phyloP scores from a whole-genome alignment of 2,797 vertebrate species.

The Perodicticus potto region DNA sequence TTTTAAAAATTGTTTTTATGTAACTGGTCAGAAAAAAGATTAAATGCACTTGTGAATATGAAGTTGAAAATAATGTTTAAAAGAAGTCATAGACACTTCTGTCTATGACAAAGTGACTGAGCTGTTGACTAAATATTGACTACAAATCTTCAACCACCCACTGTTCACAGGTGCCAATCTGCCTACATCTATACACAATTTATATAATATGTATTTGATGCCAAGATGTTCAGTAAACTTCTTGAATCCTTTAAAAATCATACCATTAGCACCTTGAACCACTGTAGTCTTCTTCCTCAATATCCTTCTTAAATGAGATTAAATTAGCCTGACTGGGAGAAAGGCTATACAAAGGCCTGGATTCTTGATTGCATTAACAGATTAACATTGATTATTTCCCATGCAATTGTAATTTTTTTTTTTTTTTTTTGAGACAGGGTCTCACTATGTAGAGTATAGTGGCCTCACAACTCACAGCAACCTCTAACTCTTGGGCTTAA shows the following conservation, averaged over 20 bases:
- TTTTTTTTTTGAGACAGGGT: no score
- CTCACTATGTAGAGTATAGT: no score
- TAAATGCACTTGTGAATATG: not conserved
- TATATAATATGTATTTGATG: constrained; percentile 30
- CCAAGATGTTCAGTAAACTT: constrained; percentile 47
- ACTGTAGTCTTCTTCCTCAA: not conserved
- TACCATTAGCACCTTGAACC: not conserved
- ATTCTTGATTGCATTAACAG: not conserved
- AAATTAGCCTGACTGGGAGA: not conserved
- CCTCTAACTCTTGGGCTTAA: no score
- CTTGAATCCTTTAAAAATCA: constrained; percentile 55
- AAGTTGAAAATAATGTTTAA: constrained; percentile 35
- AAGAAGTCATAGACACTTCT: constrained; percentile 43
- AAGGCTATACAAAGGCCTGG: not conserved
- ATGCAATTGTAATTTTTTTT: not conserved
- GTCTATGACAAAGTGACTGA: constrained; percentile 54
- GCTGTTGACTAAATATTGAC: constrained; percentile 74
- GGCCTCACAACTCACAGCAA: no score
- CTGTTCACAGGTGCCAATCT: constrained; percentile 65
- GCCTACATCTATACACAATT: constrained; percentile 43
- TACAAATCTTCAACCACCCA: constrained; percentile 68
- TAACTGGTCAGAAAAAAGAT: constrained; percentile 40
- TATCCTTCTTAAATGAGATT: not conserved
- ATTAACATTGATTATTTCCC: not conserved
- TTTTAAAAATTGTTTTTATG: constrained; percentile 41